Percentiles rank a stretch among this genome's conserved stretches.
These are phyloP conservation scores for Cochlearius cochlearius DNA, from an alignment of 2,113 vertebrate genomes.

Conservation along the genomic window DNA sequence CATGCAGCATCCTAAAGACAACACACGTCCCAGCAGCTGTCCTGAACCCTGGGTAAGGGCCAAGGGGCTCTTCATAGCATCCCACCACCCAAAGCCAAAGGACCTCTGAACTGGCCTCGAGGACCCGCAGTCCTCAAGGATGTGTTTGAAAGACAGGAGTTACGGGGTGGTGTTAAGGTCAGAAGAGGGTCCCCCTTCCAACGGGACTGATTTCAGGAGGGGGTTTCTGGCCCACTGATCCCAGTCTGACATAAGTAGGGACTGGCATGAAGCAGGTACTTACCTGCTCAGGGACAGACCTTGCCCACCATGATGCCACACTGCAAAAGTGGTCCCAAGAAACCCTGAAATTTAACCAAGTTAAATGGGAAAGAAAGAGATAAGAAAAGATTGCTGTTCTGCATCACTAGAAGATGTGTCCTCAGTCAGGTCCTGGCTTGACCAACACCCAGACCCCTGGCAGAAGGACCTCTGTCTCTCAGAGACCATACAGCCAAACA, in stretches of 20 bases:
- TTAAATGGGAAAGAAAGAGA: background rate
- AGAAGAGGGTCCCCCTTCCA: background rate
- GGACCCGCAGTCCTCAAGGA: background rate
- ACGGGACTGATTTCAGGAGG: background rate
- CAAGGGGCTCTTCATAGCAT: background rate
- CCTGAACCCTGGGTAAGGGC: background rate
- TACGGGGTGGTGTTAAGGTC: background rate
- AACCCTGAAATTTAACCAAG: background rate
- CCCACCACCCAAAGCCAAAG: background rate
- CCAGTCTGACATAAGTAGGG: background rate
- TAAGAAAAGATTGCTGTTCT: background rate
- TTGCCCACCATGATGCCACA: accelerated
- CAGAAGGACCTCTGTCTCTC: background rate
- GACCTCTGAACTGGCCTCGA: background rate
- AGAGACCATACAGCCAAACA: background rate
- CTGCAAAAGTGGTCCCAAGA: background rate
- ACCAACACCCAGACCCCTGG: background rate
- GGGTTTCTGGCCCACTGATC: background rate
- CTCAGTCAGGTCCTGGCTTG: background rate
- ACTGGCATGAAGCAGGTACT: background rate
- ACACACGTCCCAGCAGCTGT: background rate
- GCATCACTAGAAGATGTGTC: accelerated
- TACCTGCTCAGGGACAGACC: background rate
- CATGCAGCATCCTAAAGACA: background rate
- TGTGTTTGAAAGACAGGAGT: background rate